Conservation (phyloP, 2,113 vertebrate species). For the Phoenicopterus ruber region DNA sequence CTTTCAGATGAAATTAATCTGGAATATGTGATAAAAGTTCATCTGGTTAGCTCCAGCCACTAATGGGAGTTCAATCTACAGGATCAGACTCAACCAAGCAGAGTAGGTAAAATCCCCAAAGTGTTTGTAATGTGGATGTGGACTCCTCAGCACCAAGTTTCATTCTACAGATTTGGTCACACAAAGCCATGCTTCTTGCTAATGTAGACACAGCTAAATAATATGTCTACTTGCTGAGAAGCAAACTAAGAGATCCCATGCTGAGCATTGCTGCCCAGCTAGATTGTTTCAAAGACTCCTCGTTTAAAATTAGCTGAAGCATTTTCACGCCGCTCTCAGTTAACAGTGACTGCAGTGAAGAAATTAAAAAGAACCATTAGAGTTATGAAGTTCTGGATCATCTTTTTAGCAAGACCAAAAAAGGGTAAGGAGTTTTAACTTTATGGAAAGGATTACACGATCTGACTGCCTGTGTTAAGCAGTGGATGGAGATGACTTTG, state of each 20-base stretch:
- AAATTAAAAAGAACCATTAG: background rate
- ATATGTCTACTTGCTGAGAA: background rate
- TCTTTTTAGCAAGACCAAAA: background rate
- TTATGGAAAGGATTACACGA: background rate
- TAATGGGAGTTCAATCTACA: background rate
- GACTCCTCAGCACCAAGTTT: background rate
- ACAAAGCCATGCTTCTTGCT: background rate
- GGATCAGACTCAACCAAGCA: background rate
- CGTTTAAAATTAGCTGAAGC: background rate
- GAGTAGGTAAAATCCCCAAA: background rate
- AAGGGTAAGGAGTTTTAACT: background rate
- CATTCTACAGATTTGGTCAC: background rate
- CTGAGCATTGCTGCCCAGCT: background rate
- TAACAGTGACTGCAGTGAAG: background rate
- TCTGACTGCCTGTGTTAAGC: background rate
- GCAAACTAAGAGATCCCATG: background rate
- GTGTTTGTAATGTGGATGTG: background rate
- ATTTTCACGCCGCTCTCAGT: background rate
- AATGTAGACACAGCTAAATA: background rate
- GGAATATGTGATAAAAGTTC: background rate
- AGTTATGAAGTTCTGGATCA: background rate
- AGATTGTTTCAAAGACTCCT: background rate
- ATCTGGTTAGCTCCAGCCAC: background rate
- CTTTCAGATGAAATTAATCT: background rate
- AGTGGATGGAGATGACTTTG: background rate